Evolutionary conservation across 1,140 invertebrate genomes (phyloP).

Genomic region (Ectropis grisescens): DNA sequence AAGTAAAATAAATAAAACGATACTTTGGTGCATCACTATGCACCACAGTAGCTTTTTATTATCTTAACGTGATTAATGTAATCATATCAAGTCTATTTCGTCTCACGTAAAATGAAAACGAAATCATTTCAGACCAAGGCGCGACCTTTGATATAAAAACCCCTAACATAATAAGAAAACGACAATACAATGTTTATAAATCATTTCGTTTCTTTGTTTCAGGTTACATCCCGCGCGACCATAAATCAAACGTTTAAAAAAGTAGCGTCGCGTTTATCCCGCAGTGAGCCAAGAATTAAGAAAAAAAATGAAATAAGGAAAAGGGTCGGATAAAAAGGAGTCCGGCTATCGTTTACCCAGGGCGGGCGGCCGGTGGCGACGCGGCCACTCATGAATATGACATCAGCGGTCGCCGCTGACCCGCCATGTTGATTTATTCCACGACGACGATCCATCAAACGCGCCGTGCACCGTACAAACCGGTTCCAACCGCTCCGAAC

Average conservation of each 20-base stretch:
- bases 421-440: slow-evolving; percentile 47
- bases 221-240: slow-evolving; percentile 23
- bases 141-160: no score
- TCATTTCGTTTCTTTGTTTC: slow-evolving; percentile 36
- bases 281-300: slow-evolving; percentile 21
- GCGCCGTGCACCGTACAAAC: slow-evolving; percentile 1
- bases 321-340: slow-evolving; percentile 11
- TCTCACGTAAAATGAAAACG: no score
- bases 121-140: no score
- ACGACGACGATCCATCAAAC: slow-evolving; percentile 37
- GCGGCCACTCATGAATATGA: slow-evolving; percentile 52
- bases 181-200: slow-evolving; percentile 10
- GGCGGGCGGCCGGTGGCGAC: no score
- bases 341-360: slow-evolving; percentile 29
- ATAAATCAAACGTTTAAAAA: slow-evolving; percentile 33
- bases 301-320: slow-evolving; percentile 37
- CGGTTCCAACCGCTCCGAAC: slow-evolving; percentile 23
- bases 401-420: slow-evolving; percentile 42
- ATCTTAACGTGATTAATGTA: no score
- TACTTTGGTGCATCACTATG: no score
- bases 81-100: no score
- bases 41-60: no score
- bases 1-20: no score
- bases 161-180: slow-evolving; percentile 1
- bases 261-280: slow-evolving; percentile 11